Base-by-base conservation (phyloP, 2,797 vertebrate genomes). In the Mus minutoides region DNA sequence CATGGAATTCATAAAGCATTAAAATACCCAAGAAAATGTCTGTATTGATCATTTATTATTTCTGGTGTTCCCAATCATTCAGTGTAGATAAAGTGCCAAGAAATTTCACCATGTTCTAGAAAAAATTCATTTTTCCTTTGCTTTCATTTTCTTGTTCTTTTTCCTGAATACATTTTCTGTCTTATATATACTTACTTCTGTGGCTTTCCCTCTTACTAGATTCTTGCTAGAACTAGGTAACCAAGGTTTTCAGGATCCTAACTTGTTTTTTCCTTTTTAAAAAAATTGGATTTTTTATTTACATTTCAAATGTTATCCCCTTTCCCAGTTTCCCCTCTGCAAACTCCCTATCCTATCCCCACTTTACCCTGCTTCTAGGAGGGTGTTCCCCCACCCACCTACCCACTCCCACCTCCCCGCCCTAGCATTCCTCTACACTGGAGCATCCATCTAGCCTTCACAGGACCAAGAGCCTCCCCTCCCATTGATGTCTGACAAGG, bases 101-200 rank as follows among this genome's bases (percentile, higher is more conserved):
- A 97, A 86, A 86, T 79, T 91, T 86, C 34, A 89, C 24, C 24
- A 31, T 69, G 60, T 31, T 91, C n/a, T 91, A 17, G 76, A 64
- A 96, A 49, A 75, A 88, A 76, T 24, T 24, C 19, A 90, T 52
- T 1, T 1, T 1, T 96, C 58, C 73, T 90, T 92, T 92, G 71
- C 67, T 85, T 95, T 46, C 10, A 24, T 86, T 95, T 64, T 91
- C 46, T 86, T 95, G 14, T 40, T 86, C 67, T 46, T 71, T 85
- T 95, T 95, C 83, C 60, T 82, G 40, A 96, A 60, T 96, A 26
- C 88, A 86, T 92, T 95, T 96, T 92, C 71, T 96, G 58, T 89
- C 83, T 80, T 78, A 52, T 40, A 78, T 17, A 56, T 16, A 86
- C 84, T 83, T 91, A 54, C 16, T 73, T 54, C 22, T 13, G 71